These are phyloP conservation scores for Parazoanthus atlanticus DNA, from an alignment of 92 coral and sea anemone genomes.

Conservation along the genomic window DNA sequence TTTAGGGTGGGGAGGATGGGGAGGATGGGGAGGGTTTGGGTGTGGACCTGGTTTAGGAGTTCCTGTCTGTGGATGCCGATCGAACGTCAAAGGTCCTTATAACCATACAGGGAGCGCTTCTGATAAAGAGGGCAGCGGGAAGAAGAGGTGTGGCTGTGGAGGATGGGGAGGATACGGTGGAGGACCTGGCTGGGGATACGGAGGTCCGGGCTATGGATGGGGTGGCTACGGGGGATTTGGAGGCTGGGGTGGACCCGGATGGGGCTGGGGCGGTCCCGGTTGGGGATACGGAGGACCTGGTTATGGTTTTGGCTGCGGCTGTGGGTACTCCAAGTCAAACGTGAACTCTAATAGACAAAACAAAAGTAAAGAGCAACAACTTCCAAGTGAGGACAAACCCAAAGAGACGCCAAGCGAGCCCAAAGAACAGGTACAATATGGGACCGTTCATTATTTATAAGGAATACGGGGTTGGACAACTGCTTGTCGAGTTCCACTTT, in stretches of 20 bases:
- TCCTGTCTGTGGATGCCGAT: constrained; percentile 56
- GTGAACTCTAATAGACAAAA: constrained; percentile 50
- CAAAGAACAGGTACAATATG: background rate
- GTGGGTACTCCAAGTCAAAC: constrained; percentile 80
- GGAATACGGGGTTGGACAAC: no score
- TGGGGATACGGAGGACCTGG: constrained; percentile 50
- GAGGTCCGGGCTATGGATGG: constrained; percentile 51
- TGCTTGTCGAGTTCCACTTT: no score
- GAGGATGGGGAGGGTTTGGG: constrained; percentile 49
- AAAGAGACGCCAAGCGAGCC: background rate
- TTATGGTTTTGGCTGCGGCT: constrained; percentile 48
- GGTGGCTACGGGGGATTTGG: constrained; percentile 75
- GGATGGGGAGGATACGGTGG: constrained; percentile 28
- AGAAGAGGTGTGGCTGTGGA: constrained; percentile 62
- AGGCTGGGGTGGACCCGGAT: constrained; percentile 55
- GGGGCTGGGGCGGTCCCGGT: constrained; percentile 34
- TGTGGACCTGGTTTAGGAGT: constrained; percentile 53
- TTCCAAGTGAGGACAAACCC: background rate
- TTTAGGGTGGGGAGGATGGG: constrained; percentile 41
- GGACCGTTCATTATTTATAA: no score
- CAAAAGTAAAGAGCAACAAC: constrained; percentile 10
- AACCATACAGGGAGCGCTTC: constrained; percentile 24
- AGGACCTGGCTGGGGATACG: constrained; percentile 42
- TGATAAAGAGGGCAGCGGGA: constrained; percentile 22
- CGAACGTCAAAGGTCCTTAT: constrained; percentile 51